Conservation (phyloP, 2,797 vertebrate genomes). For the Protosalanx chinensis region DNA sequence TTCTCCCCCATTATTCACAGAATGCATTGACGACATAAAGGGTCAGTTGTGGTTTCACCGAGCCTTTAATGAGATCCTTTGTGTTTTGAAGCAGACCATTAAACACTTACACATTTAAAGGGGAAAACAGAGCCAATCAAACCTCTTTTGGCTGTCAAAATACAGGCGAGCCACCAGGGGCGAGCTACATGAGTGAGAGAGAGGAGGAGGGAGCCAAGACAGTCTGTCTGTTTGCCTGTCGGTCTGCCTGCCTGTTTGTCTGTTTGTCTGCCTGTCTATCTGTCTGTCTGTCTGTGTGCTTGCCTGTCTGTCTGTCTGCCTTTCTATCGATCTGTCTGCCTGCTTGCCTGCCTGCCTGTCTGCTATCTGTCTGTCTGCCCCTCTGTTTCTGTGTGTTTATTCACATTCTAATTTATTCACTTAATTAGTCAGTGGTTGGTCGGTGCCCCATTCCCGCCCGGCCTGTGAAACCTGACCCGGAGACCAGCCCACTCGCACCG, state of each 20-base stretch:
- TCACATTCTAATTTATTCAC: conserved; percentile 35
- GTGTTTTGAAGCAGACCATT: not conserved
- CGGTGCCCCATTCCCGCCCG: conserved; percentile 28
- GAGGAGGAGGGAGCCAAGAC: conserved; percentile 4
- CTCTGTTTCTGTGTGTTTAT: conserved; percentile 7
- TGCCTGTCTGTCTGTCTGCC: too few species aligned
- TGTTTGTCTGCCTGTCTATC: too few species aligned
- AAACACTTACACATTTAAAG: not conserved
- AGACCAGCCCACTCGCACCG: conserved; percentile 24
- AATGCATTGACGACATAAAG: not conserved
- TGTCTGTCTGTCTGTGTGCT: too few species aligned
- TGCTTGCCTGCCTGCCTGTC: too few species aligned
- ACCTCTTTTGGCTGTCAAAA: not conserved
- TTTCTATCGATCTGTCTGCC: too few species aligned
- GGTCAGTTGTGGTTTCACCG: not conserved
- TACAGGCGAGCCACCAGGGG: not conserved
- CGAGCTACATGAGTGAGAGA: conserved; percentile 6
- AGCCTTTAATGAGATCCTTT: conserved; percentile 3
- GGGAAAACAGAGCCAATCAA: not conserved
- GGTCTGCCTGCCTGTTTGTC: not conserved
- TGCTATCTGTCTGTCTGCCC: not conserved
- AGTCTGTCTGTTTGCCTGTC: conserved; percentile 1
- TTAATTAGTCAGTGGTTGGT: conserved; percentile 59
- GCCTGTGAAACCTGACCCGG: conserved; percentile 41
- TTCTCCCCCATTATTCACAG: not conserved